Base-by-base conservation (phyloP, 1,140 invertebrate genomes). In the Drosophila nannoptera region DNA sequence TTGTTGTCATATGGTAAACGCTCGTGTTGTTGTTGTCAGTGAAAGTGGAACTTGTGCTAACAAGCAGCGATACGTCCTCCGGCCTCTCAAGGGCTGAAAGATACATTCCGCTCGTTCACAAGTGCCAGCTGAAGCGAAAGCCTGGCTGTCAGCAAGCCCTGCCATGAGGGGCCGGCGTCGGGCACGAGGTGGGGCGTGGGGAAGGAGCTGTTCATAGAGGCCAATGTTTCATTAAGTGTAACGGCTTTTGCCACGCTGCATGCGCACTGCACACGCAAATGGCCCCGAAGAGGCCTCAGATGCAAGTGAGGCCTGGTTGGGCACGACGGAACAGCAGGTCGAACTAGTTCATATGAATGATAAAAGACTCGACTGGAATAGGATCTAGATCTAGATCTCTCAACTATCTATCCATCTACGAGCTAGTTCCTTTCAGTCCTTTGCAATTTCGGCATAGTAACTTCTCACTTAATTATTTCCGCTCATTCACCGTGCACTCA, bases 201-300 rank as follows among this genome's bases (percentile, higher is more conserved):
- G 43, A 22, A 22, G n/a, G 38, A 43, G 40, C 5, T 69, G 55
- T 78, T 65, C 48, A 62, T 77, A 46, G 74, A 76, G 81, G 76
- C 69, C 80, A 84, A 86, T 80, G 80, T 69, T 77, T 84, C 70
- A 71, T 86, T 75, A 73, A 84, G 80, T 75, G 80, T 68, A 56
- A 59, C 56, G 36, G 52, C 61, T 53, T 69, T 64, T 64, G 53
- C 54, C 60, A 55, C 55, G 48, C 69, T 62, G 40, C 56, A 55
- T 60, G 70, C 54, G 22, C 69, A 59, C 29, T 66, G 52, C 75
- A 78, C 75, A 54, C 40, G 11, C 42, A 54, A 50, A 62, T 75
- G 66, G 52, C 60, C 42, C 43, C 52, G 36, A 42, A 46, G 43
- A 33, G 52, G 66, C 42, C 42, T 8, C 49, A 12, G 36, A 31